Conservation (phyloP, 1,140 invertebrate genomes). For the Hormaphis cornu region DNA sequence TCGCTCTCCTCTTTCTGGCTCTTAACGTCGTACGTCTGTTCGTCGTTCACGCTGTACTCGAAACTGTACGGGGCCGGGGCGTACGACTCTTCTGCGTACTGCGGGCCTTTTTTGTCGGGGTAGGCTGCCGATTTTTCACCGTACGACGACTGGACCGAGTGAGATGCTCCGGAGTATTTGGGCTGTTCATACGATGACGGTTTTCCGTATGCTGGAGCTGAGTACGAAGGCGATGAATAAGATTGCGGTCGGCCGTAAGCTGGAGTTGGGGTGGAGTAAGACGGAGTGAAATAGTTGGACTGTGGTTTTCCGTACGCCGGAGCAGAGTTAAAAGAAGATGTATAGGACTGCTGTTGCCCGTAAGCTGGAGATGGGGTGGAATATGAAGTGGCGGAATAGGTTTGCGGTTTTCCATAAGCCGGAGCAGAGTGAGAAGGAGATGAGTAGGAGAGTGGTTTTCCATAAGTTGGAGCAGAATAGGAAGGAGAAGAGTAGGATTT, state of each 20-base stretch:
- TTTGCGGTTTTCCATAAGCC: constrained; percentile 10
- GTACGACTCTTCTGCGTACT: constrained; percentile 6
- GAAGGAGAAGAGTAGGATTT: constrained; percentile 33
- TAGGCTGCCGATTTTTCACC: neutral
- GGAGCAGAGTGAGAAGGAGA: constrained; percentile 20
- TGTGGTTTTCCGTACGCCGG: constrained; percentile 33
- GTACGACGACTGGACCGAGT: constrained; percentile 41
- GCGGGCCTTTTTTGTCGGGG: constrained; percentile 10
- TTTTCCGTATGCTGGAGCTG: neutral
- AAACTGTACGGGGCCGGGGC: constrained; percentile 37
- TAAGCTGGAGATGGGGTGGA: constrained; percentile 17
- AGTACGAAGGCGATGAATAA: constrained; percentile 29
- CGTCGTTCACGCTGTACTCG: constrained; percentile 38
- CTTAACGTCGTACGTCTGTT: constrained; percentile 38
- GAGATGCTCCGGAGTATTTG: constrained; percentile 1
- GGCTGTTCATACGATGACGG: neutral
- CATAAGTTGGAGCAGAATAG: constrained; percentile 33
- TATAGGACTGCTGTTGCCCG: constrained; percentile 4
- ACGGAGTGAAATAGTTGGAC: constrained; percentile 9
- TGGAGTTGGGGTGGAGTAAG: constrained; percentile 34
- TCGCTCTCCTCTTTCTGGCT: constrained; percentile 39
- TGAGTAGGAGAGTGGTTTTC: constrained; percentile 17
- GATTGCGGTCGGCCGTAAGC: constrained; percentile 27
- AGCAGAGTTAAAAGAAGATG: constrained; percentile 34
- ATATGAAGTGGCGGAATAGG: constrained; percentile 35